phyloP scores from a whole-genome alignment of 2,888 invertebrate genomes.

The Meghimatium bilineatum region DNA sequence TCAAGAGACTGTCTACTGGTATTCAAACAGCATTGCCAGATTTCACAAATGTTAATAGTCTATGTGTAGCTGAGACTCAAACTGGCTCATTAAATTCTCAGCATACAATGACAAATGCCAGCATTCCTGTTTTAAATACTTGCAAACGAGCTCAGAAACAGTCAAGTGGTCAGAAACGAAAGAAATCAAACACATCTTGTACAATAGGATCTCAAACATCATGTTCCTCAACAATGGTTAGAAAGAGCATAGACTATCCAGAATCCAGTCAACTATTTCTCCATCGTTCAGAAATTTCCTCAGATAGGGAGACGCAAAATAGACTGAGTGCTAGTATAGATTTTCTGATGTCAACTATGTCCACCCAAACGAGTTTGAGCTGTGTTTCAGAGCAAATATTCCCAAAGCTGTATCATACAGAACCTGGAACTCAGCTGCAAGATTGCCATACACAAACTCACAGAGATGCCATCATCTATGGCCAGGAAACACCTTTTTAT shows the following conservation, averaged over 20 bases:
- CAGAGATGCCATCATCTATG: too few species aligned
- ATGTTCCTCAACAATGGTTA: neutral
- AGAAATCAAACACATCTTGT: neutral
- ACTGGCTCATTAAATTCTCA: conserved; percentile 33
- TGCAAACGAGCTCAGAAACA: conserved; percentile 31
- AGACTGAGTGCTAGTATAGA: neutral
- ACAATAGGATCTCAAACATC: conserved; percentile 15
- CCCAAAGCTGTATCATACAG: neutral
- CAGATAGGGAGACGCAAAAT: neutral
- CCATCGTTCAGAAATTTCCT: neutral
- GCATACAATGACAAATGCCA: conserved; percentile 20
- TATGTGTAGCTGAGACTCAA: conserved; percentile 31
- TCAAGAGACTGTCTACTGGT: conserved; percentile 25
- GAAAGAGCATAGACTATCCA: neutral
- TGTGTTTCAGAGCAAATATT: conserved; percentile 25
- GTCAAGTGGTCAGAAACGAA: neutral
- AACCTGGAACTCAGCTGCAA: conserved; percentile 2
- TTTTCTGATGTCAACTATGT: conserved; percentile 21
- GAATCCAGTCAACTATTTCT: neutral
- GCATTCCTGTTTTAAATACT: conserved; percentile 21
- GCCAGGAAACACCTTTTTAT: neutral
- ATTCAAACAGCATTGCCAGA: conserved; percentile 23
- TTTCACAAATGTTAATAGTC: neutral
- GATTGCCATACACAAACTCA: conserved; percentile 39
- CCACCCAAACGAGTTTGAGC: conserved; percentile 38